Evolutionary conservation across 2,888 invertebrate species (phyloP), one percentile per base, ranked within the genome.

Genomic region (Lacanobia wlatinum): DNA sequence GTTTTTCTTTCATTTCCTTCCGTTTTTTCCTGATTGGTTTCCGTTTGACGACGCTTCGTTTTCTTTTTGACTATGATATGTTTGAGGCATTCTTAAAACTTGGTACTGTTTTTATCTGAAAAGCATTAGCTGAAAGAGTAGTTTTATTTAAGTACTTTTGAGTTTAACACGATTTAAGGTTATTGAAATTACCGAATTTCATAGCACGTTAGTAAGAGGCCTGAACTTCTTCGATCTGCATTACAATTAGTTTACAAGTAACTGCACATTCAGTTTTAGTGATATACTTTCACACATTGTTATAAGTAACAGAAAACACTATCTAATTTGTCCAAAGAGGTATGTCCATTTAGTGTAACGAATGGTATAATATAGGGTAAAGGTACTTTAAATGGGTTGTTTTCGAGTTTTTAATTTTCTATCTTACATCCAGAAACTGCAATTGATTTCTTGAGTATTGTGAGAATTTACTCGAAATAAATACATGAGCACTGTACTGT

Each of bases 31-130:
- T 38, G 8, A 56, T 40, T 21, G 1, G 16, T 5, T 50, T 12
- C 9, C 23, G 21, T 46, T 55, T 40, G 9, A 55, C 16, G 28
- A 40, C 1, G 0, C 7, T 53, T 72, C 14, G 7, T 40, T 55
- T 53, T 46, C 46, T 28, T 46, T 62, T 21, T 21, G 7, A 23
- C 21, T 34, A 48, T 1, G 5, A 40, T 21, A 21, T 61, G 16
- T 58, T 23, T 52, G 28, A 46, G 10, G 28, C 68, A 59, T 68
- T 58, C 38, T 73, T 58, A 43, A 34, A 38, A 46, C 38, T 52
- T 46, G 23, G 14, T 58, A 75, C 16, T 2, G 8, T n/a, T 46
- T 38, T 34, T 56, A n/a, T 38, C 38, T n/a, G 10, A 1, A 58
- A 58, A 12, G 7, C n/a, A 38, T 7, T 16, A 40, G 40, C 40